These are phyloP conservation scores for Tetraneura akinire DNA, from an alignment of 1,140 invertebrate genomes.

Conservation along the genomic window DNA sequence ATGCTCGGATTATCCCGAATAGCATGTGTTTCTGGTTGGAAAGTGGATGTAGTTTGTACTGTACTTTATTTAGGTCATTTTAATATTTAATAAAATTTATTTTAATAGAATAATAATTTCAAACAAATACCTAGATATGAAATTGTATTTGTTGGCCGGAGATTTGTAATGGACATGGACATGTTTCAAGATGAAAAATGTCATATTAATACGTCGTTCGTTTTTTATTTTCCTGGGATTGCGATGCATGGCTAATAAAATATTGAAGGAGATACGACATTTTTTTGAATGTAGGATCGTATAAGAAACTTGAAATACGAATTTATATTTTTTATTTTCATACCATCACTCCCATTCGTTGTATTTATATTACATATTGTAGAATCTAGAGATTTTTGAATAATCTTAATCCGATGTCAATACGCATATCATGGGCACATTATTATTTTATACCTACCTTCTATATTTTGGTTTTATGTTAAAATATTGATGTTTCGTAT, in stretches of 20 bases:
- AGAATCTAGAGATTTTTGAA: not conserved
- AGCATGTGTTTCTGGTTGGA: no score
- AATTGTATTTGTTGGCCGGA: no score
- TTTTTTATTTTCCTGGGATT: no score
- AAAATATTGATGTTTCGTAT: no score
- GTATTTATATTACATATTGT: conserved; percentile 19
- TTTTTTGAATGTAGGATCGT: not conserved
- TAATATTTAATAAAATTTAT: no score
- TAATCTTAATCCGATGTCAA: not conserved
- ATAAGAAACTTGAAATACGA: not conserved
- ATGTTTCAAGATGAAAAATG: conserved; percentile 10
- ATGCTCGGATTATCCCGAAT: no score
- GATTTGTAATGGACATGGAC: no score
- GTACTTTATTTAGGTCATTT: not conserved
- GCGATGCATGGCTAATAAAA: conserved; percentile 21
- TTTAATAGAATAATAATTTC: no score
- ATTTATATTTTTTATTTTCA: not conserved
- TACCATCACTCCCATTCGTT: not conserved
- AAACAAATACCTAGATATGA: no score
- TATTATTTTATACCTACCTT: not conserved
- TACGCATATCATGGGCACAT: not conserved
- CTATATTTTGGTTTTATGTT: no score
- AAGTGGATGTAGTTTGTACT: no score
- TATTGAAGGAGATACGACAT: not conserved
- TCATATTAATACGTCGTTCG: not conserved